Conservation (phyloP, 1,140 invertebrate genomes). For the Camponotus pennsylvanicus region DNA sequence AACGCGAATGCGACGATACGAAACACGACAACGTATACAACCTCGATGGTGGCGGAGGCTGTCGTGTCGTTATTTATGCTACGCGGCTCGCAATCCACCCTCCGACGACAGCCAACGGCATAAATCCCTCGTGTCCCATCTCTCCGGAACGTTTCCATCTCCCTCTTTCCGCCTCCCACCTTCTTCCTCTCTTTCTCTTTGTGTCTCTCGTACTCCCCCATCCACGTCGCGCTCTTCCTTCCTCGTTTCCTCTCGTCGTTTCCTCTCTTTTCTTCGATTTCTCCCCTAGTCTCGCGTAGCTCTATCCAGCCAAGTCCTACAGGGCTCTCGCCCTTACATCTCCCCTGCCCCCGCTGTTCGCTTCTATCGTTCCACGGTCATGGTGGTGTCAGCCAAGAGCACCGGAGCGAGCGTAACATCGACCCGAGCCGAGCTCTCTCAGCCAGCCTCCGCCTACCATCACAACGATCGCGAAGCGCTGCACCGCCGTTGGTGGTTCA, state of each 20-base stretch:
- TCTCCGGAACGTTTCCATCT: slow-evolving; percentile 45
- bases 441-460: slow-evolving; percentile 71
- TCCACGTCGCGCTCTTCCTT: not conserved
- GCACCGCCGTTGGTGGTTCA: slow-evolving; percentile 64
- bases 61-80: slow-evolving; percentile 76
- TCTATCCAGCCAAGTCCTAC: slow-evolving; percentile 55
- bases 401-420: slow-evolving; percentile 74
- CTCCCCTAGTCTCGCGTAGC: slow-evolving; percentile 35
- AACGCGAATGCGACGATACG: slow-evolving; percentile 10
- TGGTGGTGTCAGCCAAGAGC: slow-evolving; percentile 59
- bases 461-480: slow-evolving; percentile 58
- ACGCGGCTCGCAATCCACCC: slow-evolving; percentile 70
- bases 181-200: slow-evolving; percentile 41
- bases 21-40: not conserved
- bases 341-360: slow-evolving; percentile 58
- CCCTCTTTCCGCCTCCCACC: not conserved
- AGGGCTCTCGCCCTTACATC: slow-evolving; percentile 65
- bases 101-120: slow-evolving; percentile 71
- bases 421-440: slow-evolving; percentile 70
- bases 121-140: slow-evolving; percentile 70
- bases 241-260: slow-evolving; percentile 24
- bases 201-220: slow-evolving; percentile 25
- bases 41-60: slow-evolving; percentile 57
- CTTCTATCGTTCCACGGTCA: slow-evolving; percentile 59
- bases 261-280: slow-evolving; percentile 55